A percentile compares a stretch with the other conserved stretches of the same genome.
These are phyloP conservation scores for Fulmarus glacialis DNA, from an alignment of 2,113 vertebrate genomes.

Conservation along the genomic window DNA sequence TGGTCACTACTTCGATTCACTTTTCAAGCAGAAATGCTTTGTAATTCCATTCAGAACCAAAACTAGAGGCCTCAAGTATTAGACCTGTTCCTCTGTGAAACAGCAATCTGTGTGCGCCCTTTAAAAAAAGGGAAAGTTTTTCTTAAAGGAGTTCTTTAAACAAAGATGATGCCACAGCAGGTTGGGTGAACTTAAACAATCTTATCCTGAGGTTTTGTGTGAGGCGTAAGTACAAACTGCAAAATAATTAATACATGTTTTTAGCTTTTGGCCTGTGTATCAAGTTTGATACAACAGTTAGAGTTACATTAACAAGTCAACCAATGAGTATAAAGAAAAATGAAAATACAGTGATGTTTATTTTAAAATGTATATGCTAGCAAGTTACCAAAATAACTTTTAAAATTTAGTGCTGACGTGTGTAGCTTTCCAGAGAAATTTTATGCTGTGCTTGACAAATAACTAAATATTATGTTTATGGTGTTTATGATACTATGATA, in stretches of 20 bases:
- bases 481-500: background rate
- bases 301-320: background rate
- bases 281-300: background rate
- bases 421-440: background rate
- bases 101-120: background rate
- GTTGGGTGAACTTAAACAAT: background rate
- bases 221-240: background rate
- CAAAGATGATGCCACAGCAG: background rate
- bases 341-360: background rate
- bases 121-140: background rate
- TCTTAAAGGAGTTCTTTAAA: background rate
- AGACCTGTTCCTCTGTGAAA: background rate
- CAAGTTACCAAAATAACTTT: background rate
- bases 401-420: background rate
- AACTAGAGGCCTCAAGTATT: background rate
- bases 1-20: background rate
- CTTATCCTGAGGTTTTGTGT: background rate
- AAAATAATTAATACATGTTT: background rate
- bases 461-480: background rate
- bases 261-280: background rate
- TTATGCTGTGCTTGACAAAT: background rate
- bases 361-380: background rate
- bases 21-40: background rate
- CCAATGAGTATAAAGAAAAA: background rate
- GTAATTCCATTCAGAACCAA: background rate